Evolutionary conservation across 2,888 invertebrate species (phyloP).

Genomic region (Eupithecia inturbata): DNA sequence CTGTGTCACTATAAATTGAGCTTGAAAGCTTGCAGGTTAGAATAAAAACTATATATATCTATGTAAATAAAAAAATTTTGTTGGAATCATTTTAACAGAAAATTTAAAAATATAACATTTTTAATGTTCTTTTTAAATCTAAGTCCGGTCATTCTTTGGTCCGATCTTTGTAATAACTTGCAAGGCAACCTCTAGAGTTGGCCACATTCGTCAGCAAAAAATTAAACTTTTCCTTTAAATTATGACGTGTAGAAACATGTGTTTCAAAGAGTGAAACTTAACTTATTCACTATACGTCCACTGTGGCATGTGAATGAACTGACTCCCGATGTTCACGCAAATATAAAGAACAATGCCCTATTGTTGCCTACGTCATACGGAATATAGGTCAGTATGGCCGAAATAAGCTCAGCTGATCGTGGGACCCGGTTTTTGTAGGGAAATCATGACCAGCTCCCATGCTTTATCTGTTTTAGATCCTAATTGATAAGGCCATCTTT

Average conservation of each 20-base stretch:
- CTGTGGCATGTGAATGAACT: conserved; percentile 77
- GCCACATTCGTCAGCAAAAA: not conserved
- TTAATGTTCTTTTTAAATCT: not conserved
- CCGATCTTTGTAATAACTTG: not conserved
- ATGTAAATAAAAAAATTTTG: not conserved
- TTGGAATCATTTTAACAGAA: not conserved
- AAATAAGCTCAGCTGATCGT: conserved; percentile 81
- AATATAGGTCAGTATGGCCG: conserved; percentile 81
- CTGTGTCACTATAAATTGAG: conserved; percentile 16
- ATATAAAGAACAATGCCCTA: conserved; percentile 83
- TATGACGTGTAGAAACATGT: not conserved
- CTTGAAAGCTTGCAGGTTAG: not conserved
- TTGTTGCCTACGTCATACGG: conserved; percentile 82
- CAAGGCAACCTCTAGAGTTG: not conserved
- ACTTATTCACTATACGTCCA: not conserved
- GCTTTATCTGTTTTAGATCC: conserved; percentile 31
- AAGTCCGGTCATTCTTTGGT: not conserved
- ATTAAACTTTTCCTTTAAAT: not conserved
- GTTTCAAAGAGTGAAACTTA: conserved; percentile 12
- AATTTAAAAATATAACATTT: not conserved
- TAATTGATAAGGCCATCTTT: conserved; percentile 30
- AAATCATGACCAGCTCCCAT: conserved; percentile 35
- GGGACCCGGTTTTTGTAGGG: conserved; percentile 57
- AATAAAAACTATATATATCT: not conserved
- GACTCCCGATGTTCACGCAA: conserved; percentile 79